Percentiles rank a stretch among this genome's conserved stretches.
Evolutionary conservation across 2,888 invertebrate species (phyloP).

Genomic region (Ophioninae sp.): DNA sequence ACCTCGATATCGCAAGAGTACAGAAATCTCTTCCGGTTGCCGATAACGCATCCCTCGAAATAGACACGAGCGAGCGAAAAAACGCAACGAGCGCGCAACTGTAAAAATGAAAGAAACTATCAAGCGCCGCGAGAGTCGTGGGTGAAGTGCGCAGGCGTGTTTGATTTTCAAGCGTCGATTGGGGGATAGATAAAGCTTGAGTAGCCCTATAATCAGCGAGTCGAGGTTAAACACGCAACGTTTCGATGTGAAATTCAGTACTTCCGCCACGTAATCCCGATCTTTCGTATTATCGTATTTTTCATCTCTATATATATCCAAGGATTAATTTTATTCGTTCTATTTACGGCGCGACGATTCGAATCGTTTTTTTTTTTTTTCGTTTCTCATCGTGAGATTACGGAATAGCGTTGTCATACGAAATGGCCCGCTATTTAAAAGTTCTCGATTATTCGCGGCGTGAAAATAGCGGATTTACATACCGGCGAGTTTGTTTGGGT

Average conservation of each 20-base stretch:
- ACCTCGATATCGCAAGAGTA: background rate
- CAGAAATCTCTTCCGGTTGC: constrained; percentile 23
- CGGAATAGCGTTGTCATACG: background rate
- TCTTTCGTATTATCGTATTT: constrained; percentile 12
- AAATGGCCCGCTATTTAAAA: background rate
- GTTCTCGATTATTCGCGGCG: too few species aligned
- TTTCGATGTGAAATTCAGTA: constrained; percentile 23
- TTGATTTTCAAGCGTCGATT: background rate
- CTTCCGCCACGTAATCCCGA: constrained; percentile 25
- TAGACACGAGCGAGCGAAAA: background rate
- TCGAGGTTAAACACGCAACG: constrained; percentile 16
- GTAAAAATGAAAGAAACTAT: constrained; percentile 1
- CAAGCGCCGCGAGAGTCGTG: background rate
- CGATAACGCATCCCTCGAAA: constrained; percentile 1
- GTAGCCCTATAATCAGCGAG: background rate
- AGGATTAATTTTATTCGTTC: background rate
- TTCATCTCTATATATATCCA: background rate
- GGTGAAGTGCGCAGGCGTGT: background rate
- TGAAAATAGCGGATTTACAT: too few species aligned
- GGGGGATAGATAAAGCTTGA: constrained; percentile 19
- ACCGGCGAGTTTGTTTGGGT: too few species aligned
- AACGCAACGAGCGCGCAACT: background rate
- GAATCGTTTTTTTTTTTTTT: background rate
- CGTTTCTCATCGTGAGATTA: background rate
- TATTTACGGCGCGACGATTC: background rate